Base-by-base conservation (phyloP, 2,888 invertebrate species). In the Carcina quercana region DNA sequence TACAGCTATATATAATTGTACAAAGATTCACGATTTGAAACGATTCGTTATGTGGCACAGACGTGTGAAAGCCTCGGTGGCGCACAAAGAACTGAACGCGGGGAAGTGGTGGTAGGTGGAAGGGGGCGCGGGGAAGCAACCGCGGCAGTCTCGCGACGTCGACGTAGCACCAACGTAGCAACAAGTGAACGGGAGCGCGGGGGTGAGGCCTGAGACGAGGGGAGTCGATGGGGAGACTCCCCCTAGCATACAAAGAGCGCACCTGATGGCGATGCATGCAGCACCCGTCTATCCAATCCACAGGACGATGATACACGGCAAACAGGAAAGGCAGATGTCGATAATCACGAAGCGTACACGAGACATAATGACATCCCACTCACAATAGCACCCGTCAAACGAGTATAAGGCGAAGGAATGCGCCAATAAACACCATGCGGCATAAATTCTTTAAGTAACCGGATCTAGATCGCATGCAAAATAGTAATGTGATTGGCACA, bases 81-180 rank as follows among this genome's bases (percentile, higher is more conserved):
- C 76, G 72, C 78, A 82, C 82, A 83, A 79, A 83, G 80, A 78
- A 84, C 83, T 83, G 75, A 78, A 65, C 65, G 72, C 72, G 76
- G 73, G 74, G 70, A 64, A 68, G 57, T 57, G 58, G 56, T 55
- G 59, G 59, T 50, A 50, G 52, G 50, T 50, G 59, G 68, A 59
- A 15, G 25, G 31, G 30, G 53, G 49, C 49, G 55, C 48, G 67
- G 50, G 33, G 40, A 59, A 48, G 56, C 50, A 47, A 53, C 51
- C 65, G 72, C 75, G 75, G 70, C 60, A 68, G 72, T 68, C 72
- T 71, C 70, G 62, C 61, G 49, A 42, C 47, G 43, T 39, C 63
- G 52, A 56, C 61, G 67, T 64, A 64, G 62, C 60, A 54, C 59
- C 68, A 66, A 69, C 72, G 69, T 75, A 82, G 80, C 82, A 82